These are phyloP conservation scores for Syndactyla subalaris DNA, from an alignment of 2,797 vertebrate species.

Conservation along the genomic window DNA sequence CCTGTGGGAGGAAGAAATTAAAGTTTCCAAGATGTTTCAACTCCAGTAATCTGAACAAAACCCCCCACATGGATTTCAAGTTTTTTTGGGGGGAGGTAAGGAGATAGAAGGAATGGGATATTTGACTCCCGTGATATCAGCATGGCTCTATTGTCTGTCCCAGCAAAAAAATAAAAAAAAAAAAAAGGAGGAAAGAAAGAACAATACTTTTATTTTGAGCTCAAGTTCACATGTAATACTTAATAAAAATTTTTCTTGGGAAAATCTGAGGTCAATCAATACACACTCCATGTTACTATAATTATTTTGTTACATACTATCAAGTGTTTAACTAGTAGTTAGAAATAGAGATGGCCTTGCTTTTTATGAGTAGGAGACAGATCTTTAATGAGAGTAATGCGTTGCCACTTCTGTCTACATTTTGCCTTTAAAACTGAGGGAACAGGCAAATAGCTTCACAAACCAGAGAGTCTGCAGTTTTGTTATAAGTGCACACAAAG, in stretches of 20 bases:
- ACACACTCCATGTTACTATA: neutral
- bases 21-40: neutral
- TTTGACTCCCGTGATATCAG: neutral
- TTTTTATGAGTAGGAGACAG: neutral
- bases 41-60: neutral
- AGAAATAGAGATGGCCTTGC: neutral
- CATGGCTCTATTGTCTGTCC: neutral
- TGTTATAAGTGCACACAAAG: neutral
- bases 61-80: rapidly evolving
- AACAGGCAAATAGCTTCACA: neutral
- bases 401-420: neutral
- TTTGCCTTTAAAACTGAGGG: neutral
- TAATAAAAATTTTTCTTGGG: neutral
- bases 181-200: neutral
- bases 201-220: neutral
- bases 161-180: neutral
- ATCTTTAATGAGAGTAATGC: neutral
- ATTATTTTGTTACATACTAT: neutral
- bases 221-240: neutral
- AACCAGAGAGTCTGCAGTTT: neutral
- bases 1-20: neutral
- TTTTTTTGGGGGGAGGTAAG: neutral
- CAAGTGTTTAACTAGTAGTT: neutral
- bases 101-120: neutral
- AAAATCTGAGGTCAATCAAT: neutral